Base-by-base conservation (phyloP, 2,113 vertebrate genomes). In the Siphamia tubifer region DNA sequence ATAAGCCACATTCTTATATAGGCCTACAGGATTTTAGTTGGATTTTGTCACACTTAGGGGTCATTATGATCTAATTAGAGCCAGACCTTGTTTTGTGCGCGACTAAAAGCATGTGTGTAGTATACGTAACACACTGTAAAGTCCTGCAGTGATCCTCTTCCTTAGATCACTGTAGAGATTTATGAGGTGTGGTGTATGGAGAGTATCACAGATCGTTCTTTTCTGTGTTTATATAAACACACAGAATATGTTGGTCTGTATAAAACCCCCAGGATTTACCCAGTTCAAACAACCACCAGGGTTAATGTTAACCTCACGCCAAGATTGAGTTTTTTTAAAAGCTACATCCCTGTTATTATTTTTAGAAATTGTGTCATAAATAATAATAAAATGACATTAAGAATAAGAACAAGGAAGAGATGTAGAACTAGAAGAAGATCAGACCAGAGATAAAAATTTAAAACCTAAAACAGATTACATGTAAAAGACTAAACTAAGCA, bases 111-210 rank as follows among this genome's bases (percentile, higher is more conserved):
- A 21, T 31, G 48, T 31, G 11, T 32, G 17, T 24, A 23, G 10
- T 47, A n/a, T n/a, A 61, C 24, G 10, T 64, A 24, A 43, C 60
- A 62, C 38, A 11, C 16, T 76, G 63, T 65, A 60, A 65, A 67
- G 51, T n/a, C 32, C 7, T 7, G 19, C 45, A n/a, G 61, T 19
- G 63, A 73, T 65, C 23, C 19, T 43, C 47, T 60, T 58, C 12
- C 45, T 55, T 20, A 31, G 58, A 57, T 55, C 20, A 8, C 21
- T 49, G 5, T 4, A 19, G 19, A 73, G 53, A 80, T 70, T 73
- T 62, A 77, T 55, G 19, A 51, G 52, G 40, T 55, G 28, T 28
- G 8, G 28, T 32, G 5, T 39, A 66, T 54, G 70, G 42, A 21
- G 63, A 56, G 62, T 17, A 61, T 65, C 48, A 65, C 36, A 60